Evolutionary conservation across 2,113 vertebrate genomes (phyloP).

Genomic region (Gobius niger): DNA sequence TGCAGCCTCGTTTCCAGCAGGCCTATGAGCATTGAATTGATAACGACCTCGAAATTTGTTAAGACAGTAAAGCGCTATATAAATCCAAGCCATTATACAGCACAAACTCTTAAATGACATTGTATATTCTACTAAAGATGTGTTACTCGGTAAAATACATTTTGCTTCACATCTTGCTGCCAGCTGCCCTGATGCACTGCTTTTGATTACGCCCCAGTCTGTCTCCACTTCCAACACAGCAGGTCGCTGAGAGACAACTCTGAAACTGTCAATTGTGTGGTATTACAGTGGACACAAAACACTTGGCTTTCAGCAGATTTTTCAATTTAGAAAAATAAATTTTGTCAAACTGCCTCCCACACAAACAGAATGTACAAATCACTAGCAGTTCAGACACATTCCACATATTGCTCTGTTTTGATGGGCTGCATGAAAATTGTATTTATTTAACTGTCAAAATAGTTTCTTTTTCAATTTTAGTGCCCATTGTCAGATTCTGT

Average conservation of each 20-base stretch:
- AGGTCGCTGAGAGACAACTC: constrained; percentile 3
- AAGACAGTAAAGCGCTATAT: too few species aligned
- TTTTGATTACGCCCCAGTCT: constrained; percentile 3
- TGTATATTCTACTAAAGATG: not conserved
- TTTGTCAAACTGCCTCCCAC: constrained; percentile 20
- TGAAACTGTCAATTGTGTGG: constrained; percentile 7
- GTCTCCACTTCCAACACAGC: constrained; percentile 9
- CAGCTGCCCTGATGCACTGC: not conserved
- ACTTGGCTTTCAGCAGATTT: not conserved
- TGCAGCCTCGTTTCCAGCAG: too few species aligned
- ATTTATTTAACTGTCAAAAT: constrained; percentile 38
- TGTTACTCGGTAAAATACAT: not conserved
- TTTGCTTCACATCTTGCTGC: constrained; percentile 10
- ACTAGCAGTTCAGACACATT: constrained; percentile 52
- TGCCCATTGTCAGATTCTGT: not conserved
- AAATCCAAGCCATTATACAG: too few species aligned
- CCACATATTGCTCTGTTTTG: constrained; percentile 54
- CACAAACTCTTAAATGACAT: too few species aligned
- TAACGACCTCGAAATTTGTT: too few species aligned
- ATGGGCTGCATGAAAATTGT: constrained; percentile 8
- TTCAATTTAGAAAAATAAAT: constrained; percentile 18
- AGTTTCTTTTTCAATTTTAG: constrained; percentile 28
- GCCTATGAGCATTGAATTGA: too few species aligned
- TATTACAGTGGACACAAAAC: not conserved
- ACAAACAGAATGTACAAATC: constrained; percentile 53